Evolutionary conservation across 1,140 invertebrate genomes (phyloP).

Genomic region (Brachionus asplanchnoidis): DNA sequence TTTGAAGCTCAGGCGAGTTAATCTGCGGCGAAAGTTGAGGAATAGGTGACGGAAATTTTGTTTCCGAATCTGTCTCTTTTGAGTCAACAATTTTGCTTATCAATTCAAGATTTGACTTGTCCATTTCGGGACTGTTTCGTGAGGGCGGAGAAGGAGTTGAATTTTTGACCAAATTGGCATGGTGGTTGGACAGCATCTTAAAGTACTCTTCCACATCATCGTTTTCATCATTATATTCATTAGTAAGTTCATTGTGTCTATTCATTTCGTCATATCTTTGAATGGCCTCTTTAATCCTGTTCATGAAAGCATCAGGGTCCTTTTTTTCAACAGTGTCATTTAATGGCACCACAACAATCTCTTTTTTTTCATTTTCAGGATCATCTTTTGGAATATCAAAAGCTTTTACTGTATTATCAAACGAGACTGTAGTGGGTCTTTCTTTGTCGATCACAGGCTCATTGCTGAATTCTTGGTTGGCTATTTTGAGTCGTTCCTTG

Average conservation of each 20-base stretch:
- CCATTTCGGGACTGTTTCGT: background rate
- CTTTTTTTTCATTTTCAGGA: background rate
- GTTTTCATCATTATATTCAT: background rate
- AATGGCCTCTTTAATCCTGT: conserved; percentile 31
- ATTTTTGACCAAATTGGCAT: background rate
- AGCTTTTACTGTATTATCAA: conserved; percentile 13
- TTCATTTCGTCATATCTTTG: conserved; percentile 14
- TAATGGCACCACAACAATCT: background rate
- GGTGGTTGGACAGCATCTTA: background rate
- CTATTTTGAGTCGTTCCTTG: conserved; percentile 31
- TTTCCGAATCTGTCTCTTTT: background rate
- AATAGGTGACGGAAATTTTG: conserved; percentile 6
- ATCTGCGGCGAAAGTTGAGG: background rate
- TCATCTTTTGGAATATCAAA: background rate
- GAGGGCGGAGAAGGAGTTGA: conserved; percentile 12
- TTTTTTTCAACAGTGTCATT: conserved; percentile 35
- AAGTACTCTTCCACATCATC: background rate
- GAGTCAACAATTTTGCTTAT: background rate
- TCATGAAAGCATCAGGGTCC: background rate
- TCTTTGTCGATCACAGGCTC: background rate
- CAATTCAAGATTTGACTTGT: background rate
- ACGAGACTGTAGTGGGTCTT: background rate
- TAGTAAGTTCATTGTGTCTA: background rate
- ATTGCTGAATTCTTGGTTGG: conserved; percentile 9
- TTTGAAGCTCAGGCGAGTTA: background rate